phyloP scores from a whole-genome alignment of 2,888 invertebrate genomes.

The Coenonympha arcania region DNA sequence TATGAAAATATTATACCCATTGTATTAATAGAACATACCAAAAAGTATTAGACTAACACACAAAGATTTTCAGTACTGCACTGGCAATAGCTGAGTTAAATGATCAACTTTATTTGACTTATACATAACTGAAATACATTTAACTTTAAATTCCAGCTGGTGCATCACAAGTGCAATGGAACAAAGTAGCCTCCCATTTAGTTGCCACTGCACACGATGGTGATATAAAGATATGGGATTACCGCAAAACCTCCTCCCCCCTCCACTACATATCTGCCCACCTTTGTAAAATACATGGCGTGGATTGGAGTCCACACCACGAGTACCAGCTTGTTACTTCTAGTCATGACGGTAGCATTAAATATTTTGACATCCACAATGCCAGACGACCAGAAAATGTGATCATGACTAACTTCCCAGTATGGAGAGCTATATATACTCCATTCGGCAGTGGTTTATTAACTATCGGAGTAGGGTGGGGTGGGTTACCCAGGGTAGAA shows the following conservation, averaged over 20 bases:
- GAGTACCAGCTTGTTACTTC: conserved; percentile 91
- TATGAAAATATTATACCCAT: too few relatives aligned
- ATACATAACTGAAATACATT: not conserved
- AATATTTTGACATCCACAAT: conserved; percentile 93
- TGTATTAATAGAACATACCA: too few relatives aligned
- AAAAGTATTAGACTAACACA: too few relatives aligned
- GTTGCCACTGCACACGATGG: conserved; percentile 97
- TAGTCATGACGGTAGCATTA: conserved; percentile 96
- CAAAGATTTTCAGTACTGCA: too few relatives aligned
- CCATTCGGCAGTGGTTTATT: conserved; percentile 94
- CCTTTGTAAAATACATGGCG: conserved; percentile 88
- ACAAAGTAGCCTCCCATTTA: conserved; percentile 85
- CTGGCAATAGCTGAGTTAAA: too few relatives aligned
- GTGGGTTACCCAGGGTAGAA: conserved; percentile 84
- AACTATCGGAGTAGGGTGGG: conserved; percentile 93
- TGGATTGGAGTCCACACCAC: conserved; percentile 93
- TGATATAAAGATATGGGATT: conserved; percentile 96
- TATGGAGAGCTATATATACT: conserved; percentile 94
- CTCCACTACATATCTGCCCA: conserved; percentile 96
- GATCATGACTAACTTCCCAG: conserved; percentile 87
- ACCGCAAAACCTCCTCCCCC: conserved; percentile 88
- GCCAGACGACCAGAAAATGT: conserved; percentile 88
- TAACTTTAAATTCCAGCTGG: conserved; percentile 75
- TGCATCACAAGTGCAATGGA: conserved; percentile 96
- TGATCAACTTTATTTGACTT: too few relatives aligned